Base-by-base conservation (phyloP, 2,113 vertebrate species). In the Alouatta palliata region DNA sequence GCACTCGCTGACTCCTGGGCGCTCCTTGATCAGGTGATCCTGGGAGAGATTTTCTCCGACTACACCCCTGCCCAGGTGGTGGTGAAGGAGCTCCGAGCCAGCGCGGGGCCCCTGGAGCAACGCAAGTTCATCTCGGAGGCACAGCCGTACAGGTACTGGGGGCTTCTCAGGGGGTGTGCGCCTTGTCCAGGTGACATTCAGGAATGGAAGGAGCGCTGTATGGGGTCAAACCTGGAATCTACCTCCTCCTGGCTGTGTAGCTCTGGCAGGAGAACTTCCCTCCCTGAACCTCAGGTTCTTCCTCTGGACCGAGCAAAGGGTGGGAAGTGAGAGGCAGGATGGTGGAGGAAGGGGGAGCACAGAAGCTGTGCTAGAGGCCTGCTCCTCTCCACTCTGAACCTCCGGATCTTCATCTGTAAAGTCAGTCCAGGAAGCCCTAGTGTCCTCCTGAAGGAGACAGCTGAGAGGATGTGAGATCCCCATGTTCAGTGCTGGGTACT, bases 11-110 rank as follows among this genome's bases (percentile, higher is more conserved):
- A 98, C 47, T 10, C 25, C 66, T 1, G 1, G 77, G 20, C 81
- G 37, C 80, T 83, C 45, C 70, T 97, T 37, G 96, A 54, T 76
- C 92, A 99, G 99, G 99, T 99, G 96, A 99, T 99, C 97, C 98
- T 99, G 97, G 99, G 99, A 20, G 99, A 99, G 98, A 99, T 99
- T 82, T 98, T 99, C 97, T 99, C 99, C n/a, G 99, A 99, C 98
- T 99, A 99, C 98, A 99, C 98, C 87, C 99, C 99, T 5, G 99
- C 99, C 68, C 99, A 99, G 97, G 99, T 99, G n/a, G 99, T 99
- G 96, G 99, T 99, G 85, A 99, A 99, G 98, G 99, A 99, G 98
- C 98, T 99, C 56, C 98, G 99, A 21, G 99, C 99, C 97, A 99
- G 98, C 17, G 99, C 99, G 2, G 99, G 99, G 84, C 99, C 99